Percentiles rank a stretch among this genome's conserved stretches.
phyloP scores from a whole-genome alignment of 2,888 invertebrate species.

The Thera britannica region DNA sequence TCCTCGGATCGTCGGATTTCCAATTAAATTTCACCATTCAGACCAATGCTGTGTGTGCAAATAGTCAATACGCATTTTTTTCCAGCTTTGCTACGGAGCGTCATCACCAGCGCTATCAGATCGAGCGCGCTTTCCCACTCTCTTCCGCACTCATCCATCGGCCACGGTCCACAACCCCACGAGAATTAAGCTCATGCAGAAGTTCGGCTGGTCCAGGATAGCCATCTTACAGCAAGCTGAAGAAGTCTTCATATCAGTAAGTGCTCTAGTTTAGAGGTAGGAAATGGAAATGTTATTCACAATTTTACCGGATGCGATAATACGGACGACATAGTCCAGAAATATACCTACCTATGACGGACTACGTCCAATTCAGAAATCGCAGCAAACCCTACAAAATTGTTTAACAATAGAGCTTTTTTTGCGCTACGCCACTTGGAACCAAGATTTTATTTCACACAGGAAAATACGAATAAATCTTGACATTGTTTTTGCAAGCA shows the following conservation, averaged over 20 bases:
- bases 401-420: too few species aligned
- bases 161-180: conserved; percentile 99
- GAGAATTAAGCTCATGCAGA: conserved; percentile 97
- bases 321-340: too few species aligned
- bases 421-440: too few species aligned
- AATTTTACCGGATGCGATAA: too few species aligned
- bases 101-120: conserved; percentile 99
- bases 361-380: too few species aligned
- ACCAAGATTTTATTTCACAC: not conserved
- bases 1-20: not conserved
- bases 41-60: not conserved
- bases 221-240: conserved; percentile 99
- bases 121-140: conserved; percentile 97
- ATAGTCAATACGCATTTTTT: conserved; percentile 17
- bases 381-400: too few species aligned
- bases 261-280: conserved; percentile 48
- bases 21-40: not conserved
- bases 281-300: not conserved
- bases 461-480: not conserved
- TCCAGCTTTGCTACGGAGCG: conserved; percentile 98
- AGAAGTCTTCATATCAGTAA: conserved; percentile 97
- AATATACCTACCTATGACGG: too few species aligned
- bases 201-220: conserved; percentile 98
- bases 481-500: not conserved
- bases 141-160: conserved; percentile 99